Conservation (phyloP, 2,888 invertebrate species). For the Chrysomela aeneicollis region DNA sequence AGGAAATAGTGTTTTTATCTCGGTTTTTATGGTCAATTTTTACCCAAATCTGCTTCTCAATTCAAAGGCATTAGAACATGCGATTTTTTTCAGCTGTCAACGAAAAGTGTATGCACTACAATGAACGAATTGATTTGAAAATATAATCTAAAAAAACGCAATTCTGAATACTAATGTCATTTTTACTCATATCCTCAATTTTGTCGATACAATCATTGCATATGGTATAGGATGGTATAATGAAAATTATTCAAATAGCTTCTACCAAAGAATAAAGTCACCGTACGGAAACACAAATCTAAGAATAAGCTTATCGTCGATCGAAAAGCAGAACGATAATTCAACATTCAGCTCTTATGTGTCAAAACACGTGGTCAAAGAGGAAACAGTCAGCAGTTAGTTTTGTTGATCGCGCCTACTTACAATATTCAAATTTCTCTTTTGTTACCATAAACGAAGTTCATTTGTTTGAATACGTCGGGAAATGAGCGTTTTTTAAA, state of each 20-base stretch:
- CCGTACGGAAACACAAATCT: neutral
- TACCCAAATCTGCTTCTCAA: no score
- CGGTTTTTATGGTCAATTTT: no score
- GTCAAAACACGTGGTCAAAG: conserved; percentile 24
- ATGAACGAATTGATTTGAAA: no score
- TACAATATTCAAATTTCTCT: conserved; percentile 29
- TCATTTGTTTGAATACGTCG: conserved; percentile 8
- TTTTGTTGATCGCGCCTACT: conserved; percentile 24
- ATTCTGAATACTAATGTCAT: no score
- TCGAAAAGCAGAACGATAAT: neutral
- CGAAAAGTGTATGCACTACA: no score
- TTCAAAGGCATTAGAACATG: no score
- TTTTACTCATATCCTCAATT: no score
- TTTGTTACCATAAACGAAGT: conserved; percentile 21
- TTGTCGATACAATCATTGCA: neutral
- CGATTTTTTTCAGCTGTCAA: no score
- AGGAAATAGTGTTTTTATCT: no score
- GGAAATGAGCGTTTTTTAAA: neutral
- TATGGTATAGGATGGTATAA: neutral
- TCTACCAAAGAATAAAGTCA: neutral
- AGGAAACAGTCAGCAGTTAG: conserved; percentile 22
- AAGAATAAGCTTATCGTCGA: neutral
- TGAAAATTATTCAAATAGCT: neutral
- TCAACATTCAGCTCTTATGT: neutral
- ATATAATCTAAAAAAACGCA: no score